Base-by-base conservation (phyloP, 2,888 invertebrate genomes). In the Labia minor region DNA sequence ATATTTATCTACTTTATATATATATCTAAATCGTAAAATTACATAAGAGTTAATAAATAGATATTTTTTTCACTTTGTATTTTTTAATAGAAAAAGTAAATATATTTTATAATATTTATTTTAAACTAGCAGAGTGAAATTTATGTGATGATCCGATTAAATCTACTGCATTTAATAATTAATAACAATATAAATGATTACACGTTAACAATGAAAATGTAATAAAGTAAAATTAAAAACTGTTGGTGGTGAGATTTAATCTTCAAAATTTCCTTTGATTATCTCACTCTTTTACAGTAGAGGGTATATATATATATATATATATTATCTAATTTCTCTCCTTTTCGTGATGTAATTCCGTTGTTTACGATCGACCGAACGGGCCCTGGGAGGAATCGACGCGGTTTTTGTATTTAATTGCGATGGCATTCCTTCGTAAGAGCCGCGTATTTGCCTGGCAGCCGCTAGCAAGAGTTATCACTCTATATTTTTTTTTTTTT, bases 381-480 rank as follows among this genome's bases (percentile, higher is more conserved):
- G 49, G 49, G n/a, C 49, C 49, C 49, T n/a, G n/a, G n/a, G 49
- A 49, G 49, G 49, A 49, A 49, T 49, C 49, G 49, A 49, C 49
- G 49, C 49, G 49, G 49, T 49, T 49, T 49, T 49, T 49, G 49
- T 49, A 49, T 49, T 49, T 49, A 49, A 49, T 49, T 49, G 49
- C 49, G 49, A n/a, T 49, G 49, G 49, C 49, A 49, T 49, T 49
- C 49, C 49, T 49, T 16, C 49, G 49, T 11, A 49, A 26, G 26
- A 26, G 26, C 4, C 26, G 26, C 49, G 49, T 16, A 49, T 49
- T 49, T 49, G 49, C 49, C n/a, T 49, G 49, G n/a, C 49, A 49
- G 49, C 49, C n/a, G 49, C 49, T 16, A 16, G n/a, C 49, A 49
- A 49, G 49, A 49, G 49, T 49, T 49, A 49, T 49, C 49, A 49